Evolutionary conservation across 2,113 vertebrate genomes (phyloP), one percentile per base, ranked within the genome.

Genomic region (Microtus pennsylvanicus): DNA sequence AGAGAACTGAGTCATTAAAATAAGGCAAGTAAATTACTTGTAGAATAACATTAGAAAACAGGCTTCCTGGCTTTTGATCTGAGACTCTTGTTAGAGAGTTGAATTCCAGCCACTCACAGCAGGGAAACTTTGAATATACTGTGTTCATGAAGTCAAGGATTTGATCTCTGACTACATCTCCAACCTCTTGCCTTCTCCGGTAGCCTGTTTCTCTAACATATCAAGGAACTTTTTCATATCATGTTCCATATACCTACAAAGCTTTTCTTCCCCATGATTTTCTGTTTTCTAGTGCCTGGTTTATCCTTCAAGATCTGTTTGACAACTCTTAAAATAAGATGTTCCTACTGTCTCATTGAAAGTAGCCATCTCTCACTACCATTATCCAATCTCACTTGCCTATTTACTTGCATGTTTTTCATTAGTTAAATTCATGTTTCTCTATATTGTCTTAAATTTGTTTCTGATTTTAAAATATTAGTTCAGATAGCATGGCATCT

Each of bases 1-100:
- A n/a, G 88, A 52, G 24, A 85, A 65, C 8, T 28, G 7, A 72
- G 67, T 87, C 9, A 16, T 70, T 97, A 63, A 92, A 94, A 94
- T 55, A 38, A 85, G n/a, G 85, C 30, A 82, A 0, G 70, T 42
- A 77, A 87, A 86, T 69, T 90, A 4, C 45, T 77, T 16, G 22
- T 58, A 81, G 13, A 92, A 81, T 96, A 91, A n/a, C 45, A 76
- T 42, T 75, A 88, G 52, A 74, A 65, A 30, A 87, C 30, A 58
- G 33, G 5, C 3, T 91, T 88, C 24, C 10, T 69, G 38, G 65
- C 33, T 81, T 95, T 85, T 69, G 19, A 82, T 72, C 55, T 92
- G 75, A 92, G 17, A 7, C 3, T 81, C 33, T 85, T 90, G 14
- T 14, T 81, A 77, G 17, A 63, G 50, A 55, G 2, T 22, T 92